A percentile compares a stretch with the other conserved stretches of the same genome.
Evolutionary conservation across 1,140 invertebrate species (phyloP).

Genomic region (Trialeurodes vaporariorum): DNA sequence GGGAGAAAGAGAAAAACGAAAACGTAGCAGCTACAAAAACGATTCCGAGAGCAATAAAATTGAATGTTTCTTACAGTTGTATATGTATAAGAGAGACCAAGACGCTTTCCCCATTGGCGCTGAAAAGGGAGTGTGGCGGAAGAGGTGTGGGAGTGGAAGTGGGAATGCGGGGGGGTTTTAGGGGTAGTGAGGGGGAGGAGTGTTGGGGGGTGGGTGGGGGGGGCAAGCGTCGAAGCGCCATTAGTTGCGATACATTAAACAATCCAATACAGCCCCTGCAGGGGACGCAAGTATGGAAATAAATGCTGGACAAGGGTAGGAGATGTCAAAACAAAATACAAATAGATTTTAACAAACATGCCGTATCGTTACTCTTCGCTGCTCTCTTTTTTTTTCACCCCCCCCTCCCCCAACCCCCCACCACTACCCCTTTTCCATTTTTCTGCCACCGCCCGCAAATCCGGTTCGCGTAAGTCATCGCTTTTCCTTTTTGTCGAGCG

Average conservation of each 20-base stretch:
- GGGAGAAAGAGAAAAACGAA: not conserved
- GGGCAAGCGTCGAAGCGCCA: not conserved
- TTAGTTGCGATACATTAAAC: not conserved
- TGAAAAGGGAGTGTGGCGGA: not conserved
- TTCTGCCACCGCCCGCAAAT: not conserved
- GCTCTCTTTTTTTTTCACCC: no score
- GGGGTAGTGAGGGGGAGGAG: no score
- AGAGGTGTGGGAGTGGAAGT: not conserved
- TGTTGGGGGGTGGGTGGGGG: no score
- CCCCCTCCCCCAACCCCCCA: no score
- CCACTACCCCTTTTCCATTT: no score
- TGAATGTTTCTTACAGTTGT: not conserved
- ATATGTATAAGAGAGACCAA: not conserved
- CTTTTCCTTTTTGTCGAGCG: no score
- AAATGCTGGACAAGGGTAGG: not conserved
- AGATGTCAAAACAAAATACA: not conserved
- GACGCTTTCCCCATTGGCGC: not conserved
- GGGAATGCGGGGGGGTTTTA: no score
- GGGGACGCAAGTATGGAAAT: not conserved
- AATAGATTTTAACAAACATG: slow-evolving; percentile 1
- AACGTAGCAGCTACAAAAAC: not conserved
- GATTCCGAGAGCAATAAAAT: not conserved
- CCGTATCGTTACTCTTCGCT: not conserved
- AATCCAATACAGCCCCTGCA: not conserved
- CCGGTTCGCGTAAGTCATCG: not conserved